Percentiles rank a stretch among this genome's conserved stretches.
Evolutionary conservation across 1,140 invertebrate genomes (phyloP).

Genomic region (Nasonia longicornis): DNA sequence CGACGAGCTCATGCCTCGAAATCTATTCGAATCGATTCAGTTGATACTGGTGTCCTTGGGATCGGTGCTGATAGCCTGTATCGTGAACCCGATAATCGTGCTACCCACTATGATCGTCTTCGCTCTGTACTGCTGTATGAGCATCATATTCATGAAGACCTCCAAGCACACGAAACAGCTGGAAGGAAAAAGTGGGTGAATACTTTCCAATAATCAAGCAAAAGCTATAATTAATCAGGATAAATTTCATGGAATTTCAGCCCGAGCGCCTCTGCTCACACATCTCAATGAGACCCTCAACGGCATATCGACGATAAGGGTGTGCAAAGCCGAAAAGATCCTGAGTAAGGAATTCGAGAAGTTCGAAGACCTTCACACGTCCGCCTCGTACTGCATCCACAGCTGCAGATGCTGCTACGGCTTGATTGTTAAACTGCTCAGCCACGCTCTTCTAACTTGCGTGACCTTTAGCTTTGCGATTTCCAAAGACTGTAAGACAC

Average conservation of each 20-base stretch:
- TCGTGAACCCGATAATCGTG: conserved; percentile 80
- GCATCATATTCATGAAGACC: conserved; percentile 82
- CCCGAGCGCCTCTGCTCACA: conserved; percentile 84
- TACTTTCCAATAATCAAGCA: not conserved
- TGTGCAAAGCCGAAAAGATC: not conserved
- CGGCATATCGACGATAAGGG: conserved; percentile 71
- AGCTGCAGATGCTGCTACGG: not conserved
- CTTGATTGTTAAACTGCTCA: not conserved
- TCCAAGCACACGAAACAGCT: conserved; percentile 77
- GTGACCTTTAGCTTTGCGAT: not conserved
- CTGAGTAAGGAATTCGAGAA: not conserved
- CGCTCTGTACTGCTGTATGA: conserved; percentile 78
- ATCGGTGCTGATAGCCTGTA: conserved; percentile 75
- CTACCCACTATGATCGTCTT: conserved; percentile 77
- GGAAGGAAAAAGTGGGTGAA: conserved; percentile 81
- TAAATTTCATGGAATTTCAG: conserved; percentile 58
- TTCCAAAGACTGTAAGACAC: not conserved
- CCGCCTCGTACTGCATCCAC: not conserved
- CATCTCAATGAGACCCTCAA: conserved; percentile 88
- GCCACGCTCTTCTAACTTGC: not conserved
- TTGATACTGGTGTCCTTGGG: conserved; percentile 75
- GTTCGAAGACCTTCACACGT: not conserved
- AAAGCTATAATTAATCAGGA: too few species aligned
- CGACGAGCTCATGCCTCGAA: conserved; percentile 86
- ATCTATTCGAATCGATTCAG: conserved; percentile 82